Evolutionary conservation across 2,888 invertebrate genomes (phyloP), one percentile per base, ranked within the genome.

Genomic region (Clistopyga incitator): DNA sequence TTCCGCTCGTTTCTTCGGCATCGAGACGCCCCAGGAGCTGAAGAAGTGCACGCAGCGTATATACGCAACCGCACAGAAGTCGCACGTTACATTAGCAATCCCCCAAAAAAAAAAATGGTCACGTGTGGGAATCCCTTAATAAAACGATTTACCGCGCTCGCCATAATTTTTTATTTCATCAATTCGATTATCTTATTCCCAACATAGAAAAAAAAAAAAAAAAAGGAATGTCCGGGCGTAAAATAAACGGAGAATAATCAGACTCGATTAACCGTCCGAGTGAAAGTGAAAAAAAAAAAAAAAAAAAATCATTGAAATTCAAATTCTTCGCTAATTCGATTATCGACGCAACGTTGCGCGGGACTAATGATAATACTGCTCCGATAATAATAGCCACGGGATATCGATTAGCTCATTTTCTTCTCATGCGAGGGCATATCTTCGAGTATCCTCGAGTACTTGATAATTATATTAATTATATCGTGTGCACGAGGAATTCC

Each of bases 391-490:
- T 25, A 77, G 77, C 80, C 11, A 68, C 54, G 56, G 71, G 80
- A 78, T 72, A 78, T 42, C 52, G 71, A 47, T 45, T 50, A 45
- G 67, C 42, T 23, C 56, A 78, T 78, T 77, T 64, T 78, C 29
- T 65, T 74, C 75, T 74, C 54, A 59, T 38, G 70, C 56, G 59
- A 59, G 25, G 38, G 54, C 29, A 25, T 78, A 50, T 54, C 34
- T 25, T 20, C 23, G 59, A 25, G 34, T 59, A 64, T 67, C 34
- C 18, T 20, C 42, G 56, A 47, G 75, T 67, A 75, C 54, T 78
- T 76, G 70, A 79, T 84, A 84, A 84, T 84, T 84, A 84, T 78
- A 78, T 84, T 84, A 84, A 84, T 84, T 84, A 78, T 75, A 84
- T 78, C 75, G 71, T 71, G 56, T 50, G 56, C 70, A 50, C 23